Base-by-base conservation (phyloP, 1,140 invertebrate species). In the Apis florea region DNA sequence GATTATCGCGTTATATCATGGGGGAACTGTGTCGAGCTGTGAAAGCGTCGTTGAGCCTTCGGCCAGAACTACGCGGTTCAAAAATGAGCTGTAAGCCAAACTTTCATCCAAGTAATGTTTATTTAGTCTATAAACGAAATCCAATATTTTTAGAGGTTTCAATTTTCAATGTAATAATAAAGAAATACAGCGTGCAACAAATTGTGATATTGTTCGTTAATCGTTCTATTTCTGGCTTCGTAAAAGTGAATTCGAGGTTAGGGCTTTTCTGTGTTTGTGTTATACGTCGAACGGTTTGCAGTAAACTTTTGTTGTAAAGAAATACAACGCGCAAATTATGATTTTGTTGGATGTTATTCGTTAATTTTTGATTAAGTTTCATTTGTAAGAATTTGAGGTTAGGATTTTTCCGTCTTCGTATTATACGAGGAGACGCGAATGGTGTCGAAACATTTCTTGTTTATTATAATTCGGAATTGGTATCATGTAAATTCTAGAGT, bases 1-100 rank as follows among this genome's bases (percentile, higher is more conserved):
- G 80, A 89, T 89, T 87, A 82, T 83, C 53, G 66, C 73, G 71
- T 79, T 82, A 73, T 63, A 72, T 79, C 12, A 49, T 67, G 19
- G 6, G 40, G 6, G 64, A 67, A 67, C n/a, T n/a, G n/a, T n/a
- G 8, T 12, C 40, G 19, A n/a, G 17, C n/a, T n/a, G 31, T 9
- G 51, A 56, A 58, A 76, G 21, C 63, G 15, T 40, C 49, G 24
- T 26, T 19, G 12, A 0, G 15, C 47, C 17, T 26, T 17, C 26
- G 73, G 10, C 2, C 9, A 11, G 10, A 49, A 10, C 8, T 8
- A 4, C 2, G 40, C 3, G 11, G 12, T 40, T 47, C 19, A 68
- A 68, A 68, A 49, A 24, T 24, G 0, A 59, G 12, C 58, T 19
- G 3, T 13, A 24, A 68, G 47, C n/a, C 13, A 13, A 47, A 21